Conservation (phyloP, 2,113 vertebrate genomes). For the Recurvirostra avosetta region DNA sequence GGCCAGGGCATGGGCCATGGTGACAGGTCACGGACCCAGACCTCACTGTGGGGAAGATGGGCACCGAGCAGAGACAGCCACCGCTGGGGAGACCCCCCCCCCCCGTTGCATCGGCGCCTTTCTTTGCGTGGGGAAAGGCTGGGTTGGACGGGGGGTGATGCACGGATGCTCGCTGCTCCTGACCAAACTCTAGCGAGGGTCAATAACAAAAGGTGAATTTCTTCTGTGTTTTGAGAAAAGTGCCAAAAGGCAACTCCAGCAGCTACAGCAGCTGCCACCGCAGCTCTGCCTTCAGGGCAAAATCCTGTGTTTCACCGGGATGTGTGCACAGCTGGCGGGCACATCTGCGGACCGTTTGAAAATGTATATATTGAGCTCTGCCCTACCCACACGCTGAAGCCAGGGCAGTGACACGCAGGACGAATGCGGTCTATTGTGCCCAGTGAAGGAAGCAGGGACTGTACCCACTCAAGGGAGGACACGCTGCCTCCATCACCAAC, state of each 20-base stretch:
- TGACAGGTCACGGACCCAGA: neutral
- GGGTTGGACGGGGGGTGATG: neutral
- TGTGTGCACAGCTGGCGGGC: neutral
- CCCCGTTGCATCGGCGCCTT: neutral
- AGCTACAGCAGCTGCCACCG: neutral
- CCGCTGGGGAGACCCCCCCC: neutral
- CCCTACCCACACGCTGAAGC: neutral
- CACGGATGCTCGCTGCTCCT: neutral
- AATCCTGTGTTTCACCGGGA: neutral
- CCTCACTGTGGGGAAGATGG: neutral
- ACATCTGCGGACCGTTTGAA: neutral
- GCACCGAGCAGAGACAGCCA: neutral
- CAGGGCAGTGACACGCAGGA: neutral
- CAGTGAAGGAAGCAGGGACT: neutral
- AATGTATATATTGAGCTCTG: accelerated
- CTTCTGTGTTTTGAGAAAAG: neutral
- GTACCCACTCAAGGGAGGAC: neutral
- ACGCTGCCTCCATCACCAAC: neutral
- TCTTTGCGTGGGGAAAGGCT: neutral
- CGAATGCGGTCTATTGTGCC: neutral
- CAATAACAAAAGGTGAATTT: neutral
- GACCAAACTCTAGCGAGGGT: neutral
- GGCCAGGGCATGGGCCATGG: neutral
- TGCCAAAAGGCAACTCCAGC: neutral
- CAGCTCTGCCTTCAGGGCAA: neutral